phyloP scores from a whole-genome alignment of 2,113 vertebrate species.

The Equus quagga region DNA sequence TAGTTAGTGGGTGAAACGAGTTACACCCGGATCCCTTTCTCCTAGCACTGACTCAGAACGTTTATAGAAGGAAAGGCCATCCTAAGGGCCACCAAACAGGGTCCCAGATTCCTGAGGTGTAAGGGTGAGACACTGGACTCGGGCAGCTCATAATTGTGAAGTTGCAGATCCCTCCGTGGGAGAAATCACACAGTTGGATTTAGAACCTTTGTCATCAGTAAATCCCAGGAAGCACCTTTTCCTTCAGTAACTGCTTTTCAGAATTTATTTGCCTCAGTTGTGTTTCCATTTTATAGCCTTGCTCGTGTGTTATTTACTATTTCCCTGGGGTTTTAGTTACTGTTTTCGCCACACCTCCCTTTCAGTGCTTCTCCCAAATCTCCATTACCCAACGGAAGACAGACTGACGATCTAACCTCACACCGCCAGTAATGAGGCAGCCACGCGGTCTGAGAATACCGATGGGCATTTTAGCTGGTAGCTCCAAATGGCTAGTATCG shows the following conservation, averaged over 20 bases:
- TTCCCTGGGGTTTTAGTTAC: slow-evolving; percentile 65
- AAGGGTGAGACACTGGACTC: neutral
- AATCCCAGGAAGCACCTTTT: slow-evolving; percentile 60
- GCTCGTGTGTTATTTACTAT: slow-evolving; percentile 66
- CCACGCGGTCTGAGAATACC: slow-evolving; percentile 65
- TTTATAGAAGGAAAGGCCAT: neutral
- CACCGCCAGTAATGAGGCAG: slow-evolving; percentile 47
- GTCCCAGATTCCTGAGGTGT: neutral
- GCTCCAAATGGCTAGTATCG: slow-evolving; percentile 66
- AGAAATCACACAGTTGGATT: neutral
- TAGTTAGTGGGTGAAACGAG: neutral
- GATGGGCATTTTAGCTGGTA: slow-evolving; percentile 68
- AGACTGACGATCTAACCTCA: slow-evolving; percentile 54
- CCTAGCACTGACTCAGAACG: rapidly evolving
- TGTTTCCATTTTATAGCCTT: slow-evolving; percentile 61
- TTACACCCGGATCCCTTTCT: neutral
- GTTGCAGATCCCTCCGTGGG: neutral
- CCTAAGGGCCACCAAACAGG: neutral
- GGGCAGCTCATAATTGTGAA: neutral
- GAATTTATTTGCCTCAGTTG: slow-evolving; percentile 65
- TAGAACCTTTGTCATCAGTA: slow-evolving; percentile 51
- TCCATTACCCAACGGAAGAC: slow-evolving; percentile 44
- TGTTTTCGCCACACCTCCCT: slow-evolving; percentile 75
- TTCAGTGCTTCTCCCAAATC: slow-evolving; percentile 59
- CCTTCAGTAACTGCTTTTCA: slow-evolving; percentile 54